A percentile compares a stretch with the other conserved stretches of the same genome.
Evolutionary conservation across 2,113 vertebrate genomes (phyloP).

Genomic region (Aphyosemion australe): DNA sequence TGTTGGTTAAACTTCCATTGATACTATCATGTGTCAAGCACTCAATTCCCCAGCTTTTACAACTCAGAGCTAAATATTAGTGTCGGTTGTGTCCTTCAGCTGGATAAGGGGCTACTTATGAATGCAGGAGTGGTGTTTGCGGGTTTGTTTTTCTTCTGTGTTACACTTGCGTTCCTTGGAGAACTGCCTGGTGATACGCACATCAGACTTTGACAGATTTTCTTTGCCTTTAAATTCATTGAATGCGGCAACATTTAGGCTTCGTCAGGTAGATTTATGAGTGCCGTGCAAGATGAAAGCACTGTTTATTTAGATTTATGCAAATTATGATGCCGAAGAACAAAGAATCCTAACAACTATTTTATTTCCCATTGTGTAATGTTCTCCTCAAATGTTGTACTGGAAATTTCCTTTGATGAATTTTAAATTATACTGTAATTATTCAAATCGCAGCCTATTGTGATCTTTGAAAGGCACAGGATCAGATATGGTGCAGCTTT

Average conservation of each 20-base stretch:
- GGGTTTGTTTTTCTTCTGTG: constrained; percentile 41
- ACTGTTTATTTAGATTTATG: constrained; percentile 17
- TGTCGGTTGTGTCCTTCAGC: constrained; percentile 42
- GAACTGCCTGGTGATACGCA: constrained; percentile 38
- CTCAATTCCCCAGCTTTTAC: constrained; percentile 46
- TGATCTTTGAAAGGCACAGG: constrained; percentile 23
- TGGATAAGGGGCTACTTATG: constrained; percentile 26
- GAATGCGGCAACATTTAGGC: constrained; percentile 14
- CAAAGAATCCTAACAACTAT: constrained; percentile 20
- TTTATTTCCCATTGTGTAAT: constrained; percentile 4
- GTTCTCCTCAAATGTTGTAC: constrained; percentile 6
- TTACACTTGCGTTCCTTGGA: constrained; percentile 38
- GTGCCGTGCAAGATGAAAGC: constrained; percentile 14
- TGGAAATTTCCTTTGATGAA: constrained; percentile 18
- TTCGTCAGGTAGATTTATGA: constrained; percentile 29
- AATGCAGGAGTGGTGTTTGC: constrained; percentile 18
- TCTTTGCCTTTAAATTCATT: constrained; percentile 29
- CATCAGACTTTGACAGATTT: constrained; percentile 44
- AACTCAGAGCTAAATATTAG: constrained; percentile 34
- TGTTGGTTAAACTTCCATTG: constrained; percentile 13
- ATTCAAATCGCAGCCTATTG: constrained; percentile 21
- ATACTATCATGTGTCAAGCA: constrained; percentile 28
- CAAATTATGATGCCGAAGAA: constrained; percentile 19
- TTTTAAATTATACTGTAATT: constrained; percentile 35
- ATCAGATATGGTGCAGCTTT: constrained; percentile 21